phyloP scores from a whole-genome alignment of 2,797 vertebrate genomes.

The Amblyraja radiata region DNA sequence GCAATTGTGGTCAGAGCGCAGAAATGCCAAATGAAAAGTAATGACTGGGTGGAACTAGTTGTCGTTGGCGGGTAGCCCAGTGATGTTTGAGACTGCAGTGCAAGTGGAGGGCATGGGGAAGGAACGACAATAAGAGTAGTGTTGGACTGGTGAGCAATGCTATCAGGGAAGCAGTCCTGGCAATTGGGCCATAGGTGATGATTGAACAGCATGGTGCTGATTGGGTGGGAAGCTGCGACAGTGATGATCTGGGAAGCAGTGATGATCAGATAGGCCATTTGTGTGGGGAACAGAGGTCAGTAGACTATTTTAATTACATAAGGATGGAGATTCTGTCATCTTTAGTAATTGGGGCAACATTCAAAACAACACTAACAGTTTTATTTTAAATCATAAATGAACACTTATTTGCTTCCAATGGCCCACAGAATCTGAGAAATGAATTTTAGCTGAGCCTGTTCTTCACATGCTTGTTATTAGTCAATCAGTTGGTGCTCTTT shows the following conservation, averaged over 20 bases:
- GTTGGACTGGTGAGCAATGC: background rate
- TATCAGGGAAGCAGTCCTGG: background rate
- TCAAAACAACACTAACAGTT: conserved; percentile 4
- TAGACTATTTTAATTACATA: background rate
- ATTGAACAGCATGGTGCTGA: background rate
- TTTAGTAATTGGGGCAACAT: no score
- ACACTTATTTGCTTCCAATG: background rate
- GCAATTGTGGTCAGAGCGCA: background rate
- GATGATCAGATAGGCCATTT: background rate
- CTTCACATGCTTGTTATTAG: background rate
- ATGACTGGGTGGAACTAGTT: background rate
- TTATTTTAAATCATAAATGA: background rate
- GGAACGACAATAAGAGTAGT: no score
- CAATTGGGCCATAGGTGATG: no score
- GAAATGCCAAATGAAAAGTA: background rate
- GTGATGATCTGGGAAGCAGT: background rate
- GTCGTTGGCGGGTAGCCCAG: background rate
- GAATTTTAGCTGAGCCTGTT: background rate
- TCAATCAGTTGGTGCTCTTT: conserved; percentile 36
- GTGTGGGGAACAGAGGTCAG: background rate
- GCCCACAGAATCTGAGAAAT: background rate
- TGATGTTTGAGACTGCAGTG: background rate
- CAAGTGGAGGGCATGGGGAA: background rate
- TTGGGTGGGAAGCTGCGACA: background rate
- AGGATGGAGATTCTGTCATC: background rate